Conservation (phyloP, 2,797 vertebrate genomes). For the Hypotaenidia philippensis region DNA sequence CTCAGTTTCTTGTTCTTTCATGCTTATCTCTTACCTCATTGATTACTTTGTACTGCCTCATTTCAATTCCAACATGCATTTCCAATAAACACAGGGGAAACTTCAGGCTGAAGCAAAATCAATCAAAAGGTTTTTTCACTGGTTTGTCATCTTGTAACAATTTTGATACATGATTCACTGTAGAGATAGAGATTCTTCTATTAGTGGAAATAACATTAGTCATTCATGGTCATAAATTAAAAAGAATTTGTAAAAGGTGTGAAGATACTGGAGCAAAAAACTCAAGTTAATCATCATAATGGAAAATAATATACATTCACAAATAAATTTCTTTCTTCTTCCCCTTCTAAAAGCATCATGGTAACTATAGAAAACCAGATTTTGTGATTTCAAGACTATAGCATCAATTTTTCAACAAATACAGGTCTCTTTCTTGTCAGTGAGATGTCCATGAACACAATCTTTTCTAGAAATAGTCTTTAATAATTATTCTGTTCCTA, state of each 20-base stretch:
- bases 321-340: neutral
- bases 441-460: neutral
- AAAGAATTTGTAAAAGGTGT: neutral
- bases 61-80: neutral
- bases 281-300: neutral
- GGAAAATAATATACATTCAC: neutral
- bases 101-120: neutral
- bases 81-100: neutral
- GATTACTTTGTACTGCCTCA: neutral
- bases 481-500: neutral
- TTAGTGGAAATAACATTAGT: neutral
- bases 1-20: fast-evolving
- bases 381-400: neutral
- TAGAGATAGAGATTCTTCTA: neutral
- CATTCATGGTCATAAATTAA: neutral
- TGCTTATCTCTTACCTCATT: neutral
- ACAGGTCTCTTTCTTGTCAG: neutral
- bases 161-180: neutral
- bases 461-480: neutral
- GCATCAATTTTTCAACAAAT: neutral
- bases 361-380: neutral
- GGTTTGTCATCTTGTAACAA: neutral
- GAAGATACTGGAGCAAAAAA: neutral
- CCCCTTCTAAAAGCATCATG: neutral
- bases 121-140: neutral